Percentiles rank a stretch among this genome's conserved stretches.
Evolutionary conservation across 1,140 invertebrate genomes (phyloP).

Genomic region (Cyclina sinensis): DNA sequence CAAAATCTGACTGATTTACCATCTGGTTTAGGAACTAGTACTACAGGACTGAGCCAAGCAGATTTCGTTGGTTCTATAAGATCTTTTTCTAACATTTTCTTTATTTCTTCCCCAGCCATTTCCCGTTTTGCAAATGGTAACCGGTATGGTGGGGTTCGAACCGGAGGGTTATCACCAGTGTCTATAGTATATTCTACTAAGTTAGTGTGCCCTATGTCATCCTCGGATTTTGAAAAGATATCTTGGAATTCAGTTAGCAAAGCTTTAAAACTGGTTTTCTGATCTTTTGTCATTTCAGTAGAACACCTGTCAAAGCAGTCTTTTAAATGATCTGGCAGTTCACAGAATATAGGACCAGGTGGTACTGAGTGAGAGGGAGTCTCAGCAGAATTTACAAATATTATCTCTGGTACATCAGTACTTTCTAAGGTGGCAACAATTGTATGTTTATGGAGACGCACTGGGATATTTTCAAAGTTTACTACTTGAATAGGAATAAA

Average conservation of each 20-base stretch:
- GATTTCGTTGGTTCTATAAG: conserved; percentile 3
- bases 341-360: not conserved
- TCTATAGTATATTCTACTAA: conserved; percentile 29
- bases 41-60: conserved; percentile 2
- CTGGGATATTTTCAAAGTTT: not conserved
- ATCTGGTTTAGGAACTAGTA: conserved; percentile 31
- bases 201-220: conserved; percentile 30
- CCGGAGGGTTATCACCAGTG: conserved; percentile 27
- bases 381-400: not conserved
- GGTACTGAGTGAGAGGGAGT: not conserved
- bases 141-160: not conserved
- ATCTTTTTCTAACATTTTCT: conserved; percentile 18
- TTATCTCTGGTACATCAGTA: not conserved
- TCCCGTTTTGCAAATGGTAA: conserved; percentile 24
- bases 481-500: not conserved
- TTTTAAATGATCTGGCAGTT: not conserved
- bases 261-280: not conserved
- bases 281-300: not conserved
- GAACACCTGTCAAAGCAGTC: not conserved
- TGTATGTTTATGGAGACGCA: conserved; percentile 12
- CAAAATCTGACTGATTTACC: not conserved
- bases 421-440: not conserved
- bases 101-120: conserved; percentile 2
- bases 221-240: conserved; percentile 8
- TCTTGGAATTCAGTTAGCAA: conserved; percentile 35